Evolutionary conservation across 2,888 invertebrate genomes (phyloP).

Genomic region (Capitulum mitella): DNA sequence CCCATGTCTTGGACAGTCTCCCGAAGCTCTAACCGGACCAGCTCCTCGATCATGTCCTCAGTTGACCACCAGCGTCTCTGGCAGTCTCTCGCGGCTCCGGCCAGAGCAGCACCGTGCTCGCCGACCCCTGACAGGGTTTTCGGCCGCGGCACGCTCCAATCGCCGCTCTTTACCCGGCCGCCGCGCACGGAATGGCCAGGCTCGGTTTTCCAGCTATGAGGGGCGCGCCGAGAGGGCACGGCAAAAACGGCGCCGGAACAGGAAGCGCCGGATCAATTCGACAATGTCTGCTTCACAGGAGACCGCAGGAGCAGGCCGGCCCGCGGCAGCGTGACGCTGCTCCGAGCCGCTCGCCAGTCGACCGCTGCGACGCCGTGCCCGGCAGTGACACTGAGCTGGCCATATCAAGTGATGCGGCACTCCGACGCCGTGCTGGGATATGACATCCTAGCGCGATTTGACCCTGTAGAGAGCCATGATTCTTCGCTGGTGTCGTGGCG

Average conservation of each 20-base stretch:
- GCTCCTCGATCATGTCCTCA: no score
- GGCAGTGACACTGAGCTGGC: not conserved
- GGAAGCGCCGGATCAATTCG: constrained; percentile 10
- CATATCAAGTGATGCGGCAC: not conserved
- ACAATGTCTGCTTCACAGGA: not conserved
- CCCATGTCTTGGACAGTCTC: no score
- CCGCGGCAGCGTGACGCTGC: not conserved
- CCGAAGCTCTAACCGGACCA: no score
- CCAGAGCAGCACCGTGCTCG: no score
- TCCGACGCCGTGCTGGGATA: no score
- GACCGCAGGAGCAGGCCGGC: not conserved
- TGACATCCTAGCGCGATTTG: no score
- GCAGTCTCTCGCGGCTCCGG: no score
- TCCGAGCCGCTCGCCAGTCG: not conserved
- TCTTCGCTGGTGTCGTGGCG: no score
- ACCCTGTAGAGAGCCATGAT: no score
- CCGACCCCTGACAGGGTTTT: not conserved
- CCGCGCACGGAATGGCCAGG: not conserved
- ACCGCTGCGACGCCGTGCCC: not conserved
- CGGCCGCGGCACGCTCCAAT: not conserved
- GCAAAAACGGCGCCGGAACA: not conserved
- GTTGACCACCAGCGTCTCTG: no score
- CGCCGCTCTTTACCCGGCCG: not conserved
- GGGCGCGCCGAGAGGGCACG: not conserved
- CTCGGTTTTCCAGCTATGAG: not conserved